Conservation (phyloP, 2,888 invertebrate genomes). For the Apoda limacodes region DNA sequence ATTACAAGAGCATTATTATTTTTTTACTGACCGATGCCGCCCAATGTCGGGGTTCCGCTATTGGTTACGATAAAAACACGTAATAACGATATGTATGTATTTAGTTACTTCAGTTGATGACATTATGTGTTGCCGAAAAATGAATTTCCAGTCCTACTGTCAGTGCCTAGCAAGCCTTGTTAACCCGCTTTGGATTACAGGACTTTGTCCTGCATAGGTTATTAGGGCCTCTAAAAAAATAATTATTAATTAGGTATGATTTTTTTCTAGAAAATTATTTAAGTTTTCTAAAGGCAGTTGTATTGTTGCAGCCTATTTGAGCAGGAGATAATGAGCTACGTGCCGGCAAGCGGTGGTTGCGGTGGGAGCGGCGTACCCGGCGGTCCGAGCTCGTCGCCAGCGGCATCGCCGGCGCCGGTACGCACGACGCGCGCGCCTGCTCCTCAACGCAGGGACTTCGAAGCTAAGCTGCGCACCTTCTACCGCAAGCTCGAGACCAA, state of each 20-base stretch:
- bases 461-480: conserved; percentile 94
- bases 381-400: conserved; percentile 76
- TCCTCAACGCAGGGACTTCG: conserved; percentile 93
- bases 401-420: conserved; percentile 85
- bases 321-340: conserved; percentile 98
- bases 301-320: conserved; percentile 87
- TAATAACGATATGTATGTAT: no score
- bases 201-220: no score
- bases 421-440: conserved; percentile 87
- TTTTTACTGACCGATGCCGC: no score
- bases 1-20: no score
- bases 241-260: no score
- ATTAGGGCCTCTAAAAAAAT: conserved; percentile 1
- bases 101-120: no score
- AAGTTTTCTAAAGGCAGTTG: no score
- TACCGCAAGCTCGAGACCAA: conserved; percentile 95
- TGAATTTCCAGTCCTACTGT: conserved; percentile 27
- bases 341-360: conserved; percentile 71
- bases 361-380: conserved; percentile 57
- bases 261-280: no score
- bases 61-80: no score
- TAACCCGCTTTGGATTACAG: no score
- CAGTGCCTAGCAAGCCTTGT: conserved; percentile 17
- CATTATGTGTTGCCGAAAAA: no score
- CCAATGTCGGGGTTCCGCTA: no score